These are phyloP conservation scores for Turnix velox DNA, from an alignment of 2,113 vertebrate genomes.

Conservation along the genomic window DNA sequence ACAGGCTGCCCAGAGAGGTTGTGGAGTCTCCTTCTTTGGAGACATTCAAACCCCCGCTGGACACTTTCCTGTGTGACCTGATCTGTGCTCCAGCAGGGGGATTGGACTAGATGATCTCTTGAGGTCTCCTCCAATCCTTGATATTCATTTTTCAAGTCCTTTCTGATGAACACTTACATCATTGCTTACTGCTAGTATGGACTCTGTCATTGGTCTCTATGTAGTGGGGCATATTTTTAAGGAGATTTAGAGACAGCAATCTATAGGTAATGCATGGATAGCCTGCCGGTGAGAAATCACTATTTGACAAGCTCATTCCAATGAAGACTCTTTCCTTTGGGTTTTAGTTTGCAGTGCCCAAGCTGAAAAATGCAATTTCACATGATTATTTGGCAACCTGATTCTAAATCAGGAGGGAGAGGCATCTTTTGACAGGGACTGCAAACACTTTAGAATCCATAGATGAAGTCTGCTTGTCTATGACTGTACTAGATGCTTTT, in stretches of 20 bases:
- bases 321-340: neutral
- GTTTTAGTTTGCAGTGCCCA: neutral
- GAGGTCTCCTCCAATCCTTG: too few relatives aligned
- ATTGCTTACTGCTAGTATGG: neutral
- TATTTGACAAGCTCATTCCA: neutral
- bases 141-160: neutral
- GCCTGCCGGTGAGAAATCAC: neutral
- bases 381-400: neutral
- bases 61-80: too few relatives aligned
- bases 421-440: neutral
- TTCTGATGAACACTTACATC: rapidly evolving
- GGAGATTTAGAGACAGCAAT: neutral
- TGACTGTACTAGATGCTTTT: neutral
- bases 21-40: too few relatives aligned
- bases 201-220: neutral
- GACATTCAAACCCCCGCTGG: too few relatives aligned
- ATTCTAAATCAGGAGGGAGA: neutral
- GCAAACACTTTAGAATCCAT: neutral
- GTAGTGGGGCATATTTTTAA: neutral
- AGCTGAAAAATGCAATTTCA: neutral
- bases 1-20: too few relatives aligned
- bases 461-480: neutral
- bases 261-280: neutral
- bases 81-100: too few relatives aligned
- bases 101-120: too few relatives aligned